Conservation (phyloP, 2,113 vertebrate genomes). For the cattle (Bos taurus) region ARS-UCD2.0 NC_037338.1:93248001-93248500, state of each 20-base stretch:
- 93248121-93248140: neutral
- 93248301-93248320: neutral
- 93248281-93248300: neutral
- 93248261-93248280: neutral
- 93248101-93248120: neutral
- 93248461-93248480: neutral
- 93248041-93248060: neutral
- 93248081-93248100: neutral
- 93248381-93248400: neutral
- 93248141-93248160: rapidly evolving
- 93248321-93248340: neutral
- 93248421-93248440: neutral
- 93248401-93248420: neutral
- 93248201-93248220: neutral
- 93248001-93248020: neutral
- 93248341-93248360: neutral
- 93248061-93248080: neutral
- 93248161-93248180: neutral
- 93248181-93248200: neutral
- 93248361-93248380: neutral
- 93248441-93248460: neutral
- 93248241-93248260: neutral
- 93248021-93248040: neutral
- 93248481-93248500: neutral
- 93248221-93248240: neutral